phyloP scores from a whole-genome alignment of 92 coral and sea anemone genomes.

The Heliopora coerulea region DNA sequence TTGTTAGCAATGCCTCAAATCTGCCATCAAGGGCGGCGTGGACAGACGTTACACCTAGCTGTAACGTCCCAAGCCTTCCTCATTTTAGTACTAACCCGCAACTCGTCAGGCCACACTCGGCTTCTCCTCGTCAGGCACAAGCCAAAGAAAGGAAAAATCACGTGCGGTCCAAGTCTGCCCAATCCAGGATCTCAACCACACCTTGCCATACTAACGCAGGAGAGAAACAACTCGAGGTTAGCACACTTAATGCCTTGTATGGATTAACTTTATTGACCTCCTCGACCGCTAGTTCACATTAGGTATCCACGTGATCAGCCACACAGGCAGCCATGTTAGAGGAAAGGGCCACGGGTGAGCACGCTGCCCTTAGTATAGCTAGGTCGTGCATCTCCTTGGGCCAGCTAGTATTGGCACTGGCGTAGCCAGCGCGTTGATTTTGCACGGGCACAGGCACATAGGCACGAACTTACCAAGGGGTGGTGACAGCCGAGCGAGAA shows the following conservation, averaged over 20 bases:
- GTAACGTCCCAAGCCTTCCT: slow-evolving; percentile 47
- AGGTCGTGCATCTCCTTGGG: no score
- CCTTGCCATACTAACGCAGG: slow-evolving; percentile 87
- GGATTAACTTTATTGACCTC: no score
- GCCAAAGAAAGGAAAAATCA: slow-evolving; percentile 64
- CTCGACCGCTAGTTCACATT: no score
- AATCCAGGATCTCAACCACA: slow-evolving; percentile 75
- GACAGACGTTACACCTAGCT: slow-evolving; percentile 37
- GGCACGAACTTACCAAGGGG: no score
- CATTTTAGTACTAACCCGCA: slow-evolving; percentile 40
- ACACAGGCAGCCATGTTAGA: no score
- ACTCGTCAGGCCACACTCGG: slow-evolving; percentile 24
- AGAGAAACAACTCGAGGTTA: slow-evolving; percentile 75
- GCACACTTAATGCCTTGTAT: neutral
- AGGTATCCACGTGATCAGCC: no score
- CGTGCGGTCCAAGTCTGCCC: slow-evolving; percentile 90
- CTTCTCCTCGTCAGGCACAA: slow-evolving; percentile 11
- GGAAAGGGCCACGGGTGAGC: no score
- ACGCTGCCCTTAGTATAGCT: no score
- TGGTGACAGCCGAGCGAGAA: no score
- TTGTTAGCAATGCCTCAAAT: neutral
- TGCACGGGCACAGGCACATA: no score
- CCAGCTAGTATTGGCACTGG: no score
- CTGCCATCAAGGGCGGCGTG: neutral
- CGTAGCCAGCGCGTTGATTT: no score